A percentile compares a stretch with the other conserved stretches of the same genome.
phyloP scores from a whole-genome alignment of 1,140 invertebrate species.

The Ceratoteleas bidentatus region DNA sequence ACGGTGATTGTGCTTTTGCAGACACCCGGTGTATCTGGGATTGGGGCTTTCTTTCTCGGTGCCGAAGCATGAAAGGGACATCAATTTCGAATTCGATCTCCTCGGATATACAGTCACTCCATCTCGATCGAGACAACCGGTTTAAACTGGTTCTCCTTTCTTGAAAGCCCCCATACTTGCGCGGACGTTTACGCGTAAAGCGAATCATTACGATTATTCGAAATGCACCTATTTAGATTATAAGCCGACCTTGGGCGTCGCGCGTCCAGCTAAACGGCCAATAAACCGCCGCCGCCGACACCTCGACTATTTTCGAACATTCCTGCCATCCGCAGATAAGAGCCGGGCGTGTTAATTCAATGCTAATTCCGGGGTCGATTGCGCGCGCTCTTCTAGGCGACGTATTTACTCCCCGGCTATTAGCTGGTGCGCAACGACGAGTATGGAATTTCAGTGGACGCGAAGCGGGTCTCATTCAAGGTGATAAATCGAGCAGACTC shows the following conservation, averaged over 20 bases:
- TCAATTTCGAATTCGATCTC: slow-evolving; percentile 68
- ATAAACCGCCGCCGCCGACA: slow-evolving; percentile 15
- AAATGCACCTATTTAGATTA: slow-evolving; percentile 57
- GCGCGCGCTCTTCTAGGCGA: slow-evolving; percentile 22
- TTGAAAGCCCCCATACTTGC: slow-evolving; percentile 43
- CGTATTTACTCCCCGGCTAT: slow-evolving; percentile 29
- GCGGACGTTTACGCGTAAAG: slow-evolving; percentile 43
- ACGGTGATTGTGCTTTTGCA: slow-evolving; percentile 31
- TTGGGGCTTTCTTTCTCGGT: slow-evolving; percentile 53
- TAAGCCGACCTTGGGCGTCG: slow-evolving; percentile 32
- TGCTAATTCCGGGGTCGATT: slow-evolving; percentile 32
- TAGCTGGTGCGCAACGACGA: slow-evolving; percentile 17
- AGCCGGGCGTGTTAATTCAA: slow-evolving; percentile 11
- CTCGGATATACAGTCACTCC: slow-evolving; percentile 64
- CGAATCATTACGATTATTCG: slow-evolving; percentile 62
- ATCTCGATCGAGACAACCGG: slow-evolving; percentile 67
- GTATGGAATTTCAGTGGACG: slow-evolving; percentile 45
- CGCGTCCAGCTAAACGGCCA: slow-evolving; percentile 15
- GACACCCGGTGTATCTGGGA: slow-evolving; percentile 61
- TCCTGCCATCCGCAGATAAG: slow-evolving; percentile 6
- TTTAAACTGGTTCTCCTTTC: slow-evolving; percentile 64
- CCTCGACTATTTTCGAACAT: slow-evolving; percentile 20
- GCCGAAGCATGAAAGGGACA: slow-evolving; percentile 65
- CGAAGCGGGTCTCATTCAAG: slow-evolving; percentile 45
- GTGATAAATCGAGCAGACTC: slow-evolving; percentile 60